Conservation (phyloP, 2,797 vertebrate genomes). For the Falco rusticolus region DNA sequence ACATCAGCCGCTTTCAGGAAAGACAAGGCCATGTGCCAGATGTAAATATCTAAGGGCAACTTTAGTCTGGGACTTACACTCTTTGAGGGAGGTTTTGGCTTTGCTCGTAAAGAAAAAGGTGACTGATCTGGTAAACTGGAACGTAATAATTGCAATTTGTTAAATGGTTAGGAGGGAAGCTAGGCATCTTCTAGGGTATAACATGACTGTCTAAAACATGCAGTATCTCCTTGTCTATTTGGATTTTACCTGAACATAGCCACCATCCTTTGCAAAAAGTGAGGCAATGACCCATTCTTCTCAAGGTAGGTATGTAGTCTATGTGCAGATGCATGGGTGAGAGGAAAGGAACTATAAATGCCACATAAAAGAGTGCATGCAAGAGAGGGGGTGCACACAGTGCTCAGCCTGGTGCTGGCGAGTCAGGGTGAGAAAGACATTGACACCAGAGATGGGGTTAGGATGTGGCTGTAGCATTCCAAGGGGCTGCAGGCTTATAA, state of each 20-base stretch:
- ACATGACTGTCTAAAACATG: not conserved
- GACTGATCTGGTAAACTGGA: not conserved
- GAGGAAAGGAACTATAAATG: not conserved
- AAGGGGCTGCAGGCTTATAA: not conserved
- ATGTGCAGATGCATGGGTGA: fast-evolving
- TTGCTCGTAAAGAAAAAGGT: not conserved
- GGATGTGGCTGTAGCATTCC: fast-evolving
- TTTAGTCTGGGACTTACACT: not conserved
- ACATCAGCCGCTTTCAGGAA: not conserved
- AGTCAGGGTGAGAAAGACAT: fast-evolving
- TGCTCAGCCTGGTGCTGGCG: not conserved
- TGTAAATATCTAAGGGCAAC: not conserved
- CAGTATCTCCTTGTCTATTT: not conserved
- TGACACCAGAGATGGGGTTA: not conserved
- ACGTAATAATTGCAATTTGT: not conserved
- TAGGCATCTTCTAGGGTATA: not conserved
- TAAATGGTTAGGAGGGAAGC: not conserved
- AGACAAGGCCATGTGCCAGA: not conserved
- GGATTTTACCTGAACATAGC: not conserved
- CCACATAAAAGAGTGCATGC: not conserved
- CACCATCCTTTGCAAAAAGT: not conserved
- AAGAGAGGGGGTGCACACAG: fast-evolving
- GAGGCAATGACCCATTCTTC: not conserved
- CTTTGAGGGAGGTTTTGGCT: not conserved
- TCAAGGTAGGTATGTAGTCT: not conserved